Conservation (phyloP, 2,113 vertebrate genomes). For the Camelus dromedarius region DNA sequence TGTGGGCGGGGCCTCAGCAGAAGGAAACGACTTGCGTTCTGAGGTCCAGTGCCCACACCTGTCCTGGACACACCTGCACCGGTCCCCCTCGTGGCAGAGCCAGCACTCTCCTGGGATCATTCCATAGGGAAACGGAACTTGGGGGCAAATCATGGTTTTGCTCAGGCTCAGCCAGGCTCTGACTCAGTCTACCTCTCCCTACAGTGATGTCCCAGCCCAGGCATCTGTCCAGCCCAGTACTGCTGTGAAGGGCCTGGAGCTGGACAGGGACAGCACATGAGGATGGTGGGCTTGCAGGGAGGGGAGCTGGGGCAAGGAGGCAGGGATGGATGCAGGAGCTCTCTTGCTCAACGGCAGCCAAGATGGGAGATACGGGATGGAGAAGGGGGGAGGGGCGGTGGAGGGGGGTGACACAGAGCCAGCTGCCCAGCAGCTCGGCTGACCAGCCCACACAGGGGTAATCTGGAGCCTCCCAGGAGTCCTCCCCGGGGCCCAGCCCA, state of each 20-base stretch:
- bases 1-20: accelerated
- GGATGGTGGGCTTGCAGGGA: not conserved
- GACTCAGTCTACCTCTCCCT: not conserved
- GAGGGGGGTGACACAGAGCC: too few relatives aligned
- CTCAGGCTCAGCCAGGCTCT: not conserved
- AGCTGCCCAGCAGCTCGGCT: not conserved
- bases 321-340: too few relatives aligned
- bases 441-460: not conserved
- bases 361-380: not conserved
- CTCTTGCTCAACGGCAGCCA: not conserved
- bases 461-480: not conserved
- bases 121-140: not conserved
- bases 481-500: too few relatives aligned
- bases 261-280: too few relatives aligned
- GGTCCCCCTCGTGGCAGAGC: accelerated
- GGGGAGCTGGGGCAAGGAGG: not conserved
- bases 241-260: not conserved
- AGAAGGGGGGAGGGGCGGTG: not conserved
- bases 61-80: accelerated
- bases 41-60: not conserved
- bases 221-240: not conserved
- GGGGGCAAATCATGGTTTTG: accelerated
- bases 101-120: not conserved
- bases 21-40: not conserved
- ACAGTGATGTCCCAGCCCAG: not conserved